A percentile compares a stretch with the other conserved stretches of the same genome.
phyloP scores from a whole-genome alignment of 2,888 invertebrate species.

The Cerceris ruficornis region DNA sequence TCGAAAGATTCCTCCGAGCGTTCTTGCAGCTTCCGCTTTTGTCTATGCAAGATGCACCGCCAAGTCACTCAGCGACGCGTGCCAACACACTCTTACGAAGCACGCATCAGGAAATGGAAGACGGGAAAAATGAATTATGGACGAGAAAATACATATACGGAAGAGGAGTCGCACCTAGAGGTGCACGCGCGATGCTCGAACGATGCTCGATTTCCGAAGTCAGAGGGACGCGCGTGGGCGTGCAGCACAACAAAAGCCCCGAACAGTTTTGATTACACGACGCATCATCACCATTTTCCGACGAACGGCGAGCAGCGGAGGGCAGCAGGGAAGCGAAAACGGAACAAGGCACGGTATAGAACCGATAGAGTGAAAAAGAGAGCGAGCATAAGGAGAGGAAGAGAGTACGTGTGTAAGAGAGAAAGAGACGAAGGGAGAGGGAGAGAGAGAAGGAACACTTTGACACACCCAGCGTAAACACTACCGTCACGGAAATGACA shows the following conservation, averaged over 20 bases:
- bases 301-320: slow-evolving; percentile 65
- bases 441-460: slow-evolving; percentile 61
- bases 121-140: too few relatives aligned
- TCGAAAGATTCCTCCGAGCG: slow-evolving; percentile 52
- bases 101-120: background rate
- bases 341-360: slow-evolving; percentile 27
- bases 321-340: slow-evolving; percentile 39
- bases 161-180: slow-evolving; percentile 15
- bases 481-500: slow-evolving; percentile 53
- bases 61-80: slow-evolving; percentile 39
- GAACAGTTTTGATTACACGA: slow-evolving; percentile 68
- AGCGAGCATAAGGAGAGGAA: slow-evolving; percentile 40
- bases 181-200: slow-evolving; percentile 41
- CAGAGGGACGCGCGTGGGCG: slow-evolving; percentile 61
- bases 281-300: slow-evolving; percentile 77
- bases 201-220: slow-evolving; percentile 41
- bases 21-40: slow-evolving; percentile 52
- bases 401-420: slow-evolving; percentile 28
- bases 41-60: slow-evolving; percentile 24
- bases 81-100: slow-evolving; percentile 30
- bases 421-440: slow-evolving; percentile 14
- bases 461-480: slow-evolving; percentile 79
- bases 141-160: background rate
- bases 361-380: slow-evolving; percentile 32
- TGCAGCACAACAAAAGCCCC: slow-evolving; percentile 69